Base-by-base conservation (phyloP, 2,113 vertebrate species). In the Poecile atricapillus region DNA sequence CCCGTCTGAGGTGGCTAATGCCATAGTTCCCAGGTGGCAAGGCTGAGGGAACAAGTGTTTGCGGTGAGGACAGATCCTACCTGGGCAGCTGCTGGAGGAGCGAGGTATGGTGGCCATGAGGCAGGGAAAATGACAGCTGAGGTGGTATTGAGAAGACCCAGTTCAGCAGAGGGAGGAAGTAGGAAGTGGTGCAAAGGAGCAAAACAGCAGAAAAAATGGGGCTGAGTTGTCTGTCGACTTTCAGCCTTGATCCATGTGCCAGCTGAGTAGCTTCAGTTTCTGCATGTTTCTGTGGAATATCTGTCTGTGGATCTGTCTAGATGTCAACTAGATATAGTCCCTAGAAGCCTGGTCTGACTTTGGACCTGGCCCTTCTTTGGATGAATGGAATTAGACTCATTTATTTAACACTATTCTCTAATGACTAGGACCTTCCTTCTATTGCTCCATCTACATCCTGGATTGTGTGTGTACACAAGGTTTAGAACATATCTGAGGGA, bases 71-170 rank as follows among this genome's bases (percentile, higher is more conserved):
- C 21, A 47, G 43, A 60, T 79, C 53, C 53, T 85, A 23, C n/a
- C 25, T 6, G 20, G 21, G 59, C 49, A 83, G 28, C 44, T 77
- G 46, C 63, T n/a, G n/a, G 55, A 76, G 23, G 11, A 56, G 10
- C 0, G 0, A 60, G n/a, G 13, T 7, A 8, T 37, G 1, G 1
- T 65, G 67, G 27, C 67, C 22, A 5, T 10, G n/a, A 86, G 86
- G 31, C 63, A 37, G 31, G 46, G 74, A 52, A 69, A 53, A 28
- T 53, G 49, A 25, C 46, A 49, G 55, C 44, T 88, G 52, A 82
- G 75, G 44, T 39, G 47, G 16, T 44, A 24, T 10, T 69, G 75
- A 44, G 31, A 70, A 78, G 70, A 56, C 10, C 15, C 16, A 39
- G 5, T 56, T 39, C 53, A 88, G 39, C 44, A 90, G 53, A 68